These are phyloP conservation scores for Meganola albula DNA, from an alignment of 2,888 invertebrate genomes.

Conservation along the genomic window DNA sequence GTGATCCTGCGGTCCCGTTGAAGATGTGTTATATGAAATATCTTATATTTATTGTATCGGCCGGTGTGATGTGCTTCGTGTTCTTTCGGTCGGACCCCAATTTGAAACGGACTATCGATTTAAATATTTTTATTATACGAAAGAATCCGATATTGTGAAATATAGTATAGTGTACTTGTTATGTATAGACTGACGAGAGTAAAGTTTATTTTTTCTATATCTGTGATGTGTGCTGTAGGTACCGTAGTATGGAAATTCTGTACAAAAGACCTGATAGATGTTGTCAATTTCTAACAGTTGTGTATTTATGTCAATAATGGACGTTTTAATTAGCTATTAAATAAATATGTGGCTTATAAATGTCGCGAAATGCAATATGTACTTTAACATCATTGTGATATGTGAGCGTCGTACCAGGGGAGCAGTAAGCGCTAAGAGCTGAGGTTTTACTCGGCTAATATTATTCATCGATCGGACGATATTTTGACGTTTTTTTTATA, in stretches of 20 bases:
- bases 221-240: conserved; percentile 63
- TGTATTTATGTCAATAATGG: conserved; percentile 40
- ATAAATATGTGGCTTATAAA: conserved; percentile 61
- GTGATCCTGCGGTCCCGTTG: no score
- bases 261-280: conserved; percentile 61
- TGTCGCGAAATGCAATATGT: conserved; percentile 51
- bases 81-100: no score
- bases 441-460: no score
- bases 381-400: conserved; percentile 29
- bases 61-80: no score
- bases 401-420: conserved; percentile 32
- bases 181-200: conserved; percentile 49
- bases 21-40: no score
- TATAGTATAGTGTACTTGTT: conserved; percentile 58
- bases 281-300: conserved; percentile 64
- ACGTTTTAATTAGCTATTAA: conserved; percentile 38
- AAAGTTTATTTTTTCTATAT: conserved; percentile 66
- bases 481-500: no score
- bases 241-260: conserved; percentile 49
- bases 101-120: no score
- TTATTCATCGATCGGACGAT: no score
- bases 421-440: no score
- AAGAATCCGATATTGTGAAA: conserved; percentile 23
- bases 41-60: no score
- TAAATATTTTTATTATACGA: no score